Evolutionary conservation across 2,797 vertebrate genomes (phyloP), one percentile per base, ranked within the genome.

Genomic region (Enteromius thamalakanensis): DNA sequence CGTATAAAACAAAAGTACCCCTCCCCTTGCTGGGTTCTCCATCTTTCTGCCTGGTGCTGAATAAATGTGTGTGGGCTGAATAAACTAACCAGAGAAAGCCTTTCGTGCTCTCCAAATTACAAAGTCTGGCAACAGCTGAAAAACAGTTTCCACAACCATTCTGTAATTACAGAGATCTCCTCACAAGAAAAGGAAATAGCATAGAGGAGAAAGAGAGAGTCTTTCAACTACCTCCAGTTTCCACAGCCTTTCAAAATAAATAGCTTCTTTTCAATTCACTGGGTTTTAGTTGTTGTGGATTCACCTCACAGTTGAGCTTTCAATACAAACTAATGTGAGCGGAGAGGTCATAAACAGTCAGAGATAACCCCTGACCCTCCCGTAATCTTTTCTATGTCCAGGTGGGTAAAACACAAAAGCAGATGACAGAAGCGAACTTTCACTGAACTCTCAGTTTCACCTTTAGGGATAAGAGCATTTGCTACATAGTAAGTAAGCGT

Each of bases 291-390:
- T 70, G 37, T 70, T 86, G 80, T 65, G 62, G 55, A 83, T 84
- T 85, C 71, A 85, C 81, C 77, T 65, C 26, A 29, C 21, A 40
- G 64, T 49, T 60, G 7, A 74, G 51, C 34, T 45, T 60, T 78
- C 64, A 65, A 74, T 82, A 34, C 42, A 45, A 40, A 60, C 53
- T 42, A 71, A 62, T 34, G 55, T 68, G 69, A 85, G 75, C 85
- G 76, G 32, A 86, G 74, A 67, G 81, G 79, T 79, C 64, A 86
- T 77, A 84, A 82, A 75, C 82, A 82, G 81, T 79, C 40, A 49
- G 4, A 92, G 93, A 94, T 95, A 94, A 94, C 92, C 92, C 90
- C 68, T 89, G 90, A 92, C 92, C 91, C 85, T 74, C 86, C 21
- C 67, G 76, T 87, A 88, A 71, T 89, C 88, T 87, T 88, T 87